Evolutionary conservation across 2,797 vertebrate genomes (phyloP), one percentile per base, ranked within the genome.

Genomic region (Tapirus indicus): DNA sequence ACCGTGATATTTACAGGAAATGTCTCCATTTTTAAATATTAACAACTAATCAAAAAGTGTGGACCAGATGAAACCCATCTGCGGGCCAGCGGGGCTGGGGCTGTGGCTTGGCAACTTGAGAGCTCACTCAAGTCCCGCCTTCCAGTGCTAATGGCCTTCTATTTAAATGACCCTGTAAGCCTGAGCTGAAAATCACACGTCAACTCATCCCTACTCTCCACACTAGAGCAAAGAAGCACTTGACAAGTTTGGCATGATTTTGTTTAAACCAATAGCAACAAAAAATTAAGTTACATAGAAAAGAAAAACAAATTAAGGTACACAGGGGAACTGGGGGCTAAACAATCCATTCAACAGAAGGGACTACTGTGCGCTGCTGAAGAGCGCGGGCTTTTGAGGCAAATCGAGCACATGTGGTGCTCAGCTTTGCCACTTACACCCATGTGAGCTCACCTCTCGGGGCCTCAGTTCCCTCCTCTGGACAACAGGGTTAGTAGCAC

Each of bases 391-490:
- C 20, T 16, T 78, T 41, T 20, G 32, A 64, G 32, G n/a, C 54
- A 60, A 58, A 27, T 1, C 0, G 17, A 41, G 32, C 52, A 41
- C 0, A 0, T 13, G n/a, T 0, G 23, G 25, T 6, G 4, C 71
- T 47, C 66, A 25, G 12, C 9, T 60, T 60, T 91, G 35, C 66
- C 52, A 3, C 21, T 4, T n/a, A 60, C 38, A 54, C 47, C n/a
- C 1, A 0, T 0, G 12, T 29, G 49, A 77, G 60, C 27, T 71
- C 62, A 23, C 49, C 16, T 35, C 38, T 17, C 2, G 0, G 38
- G 68, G 62, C 64, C 69, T 91, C 54, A n/a, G 60, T 88, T 64
- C 71, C 23, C 82, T 27, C 49, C 52, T 85, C 14, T 84, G 21
- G 29, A 27, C 41, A 41, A 0, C 1, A 13, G 2, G 32, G 10